Conservation (phyloP, 1,140 invertebrate genomes). For the Plutomurus gul region DNA sequence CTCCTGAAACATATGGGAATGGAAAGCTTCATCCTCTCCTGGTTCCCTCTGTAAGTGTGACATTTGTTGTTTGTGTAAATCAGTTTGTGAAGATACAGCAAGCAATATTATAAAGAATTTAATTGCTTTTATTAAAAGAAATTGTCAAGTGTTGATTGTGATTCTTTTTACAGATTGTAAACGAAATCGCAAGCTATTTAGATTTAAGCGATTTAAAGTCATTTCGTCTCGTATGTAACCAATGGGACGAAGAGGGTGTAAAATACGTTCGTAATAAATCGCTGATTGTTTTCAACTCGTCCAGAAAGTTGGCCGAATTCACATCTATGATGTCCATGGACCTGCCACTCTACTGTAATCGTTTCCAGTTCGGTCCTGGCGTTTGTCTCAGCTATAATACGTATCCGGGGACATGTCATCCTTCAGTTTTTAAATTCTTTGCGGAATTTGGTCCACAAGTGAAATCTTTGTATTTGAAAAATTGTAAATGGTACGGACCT, state of each 20-base stretch:
- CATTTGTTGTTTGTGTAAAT: neutral
- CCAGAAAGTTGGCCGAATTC: neutral
- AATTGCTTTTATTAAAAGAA: neutral
- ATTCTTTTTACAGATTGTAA: slow-evolving; percentile 31
- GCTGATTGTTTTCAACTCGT: neutral
- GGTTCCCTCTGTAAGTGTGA: slow-evolving; percentile 22
- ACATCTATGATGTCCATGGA: neutral
- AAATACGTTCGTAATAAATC: slow-evolving; percentile 1
- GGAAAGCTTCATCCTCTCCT: slow-evolving; percentile 30
- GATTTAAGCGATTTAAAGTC: neutral
- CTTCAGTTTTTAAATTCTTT: slow-evolving; percentile 18
- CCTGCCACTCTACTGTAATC: neutral
- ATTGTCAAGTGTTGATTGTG: neutral
- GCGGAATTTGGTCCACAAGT: slow-evolving; percentile 11
- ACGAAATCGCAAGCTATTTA: slow-evolving; percentile 27
- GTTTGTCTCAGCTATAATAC: neutral
- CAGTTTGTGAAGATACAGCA: neutral
- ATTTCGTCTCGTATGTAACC: slow-evolving; percentile 28
- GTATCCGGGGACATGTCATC: neutral
- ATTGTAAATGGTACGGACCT: slow-evolving; percentile 22
- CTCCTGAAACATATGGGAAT: neutral
- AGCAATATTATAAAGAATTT: neutral
- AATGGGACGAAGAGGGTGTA: slow-evolving; percentile 32
- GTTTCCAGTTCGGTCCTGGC: slow-evolving; percentile 24
- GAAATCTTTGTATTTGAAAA: slow-evolving; percentile 32